Evolutionary conservation across 2,797 vertebrate species (phyloP).

Genomic region (Cynopterus sphinx): DNA sequence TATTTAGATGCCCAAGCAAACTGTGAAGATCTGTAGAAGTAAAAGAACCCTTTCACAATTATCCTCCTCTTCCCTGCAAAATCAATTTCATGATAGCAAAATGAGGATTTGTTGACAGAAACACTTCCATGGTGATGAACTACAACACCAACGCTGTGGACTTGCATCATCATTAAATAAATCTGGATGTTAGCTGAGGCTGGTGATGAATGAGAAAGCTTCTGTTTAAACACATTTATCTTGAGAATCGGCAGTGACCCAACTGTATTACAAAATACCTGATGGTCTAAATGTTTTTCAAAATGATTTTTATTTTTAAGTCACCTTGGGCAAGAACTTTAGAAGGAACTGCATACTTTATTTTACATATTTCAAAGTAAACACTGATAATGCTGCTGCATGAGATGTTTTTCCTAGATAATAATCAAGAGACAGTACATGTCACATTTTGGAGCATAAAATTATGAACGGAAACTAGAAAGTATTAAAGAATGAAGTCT

Average conservation of each 20-base stretch:
- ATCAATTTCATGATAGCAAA: conserved; percentile 69
- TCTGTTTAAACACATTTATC: conserved; percentile 75
- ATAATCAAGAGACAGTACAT: neutral
- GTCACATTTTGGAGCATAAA: conserved; percentile 15
- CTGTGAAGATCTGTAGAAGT: conserved; percentile 56
- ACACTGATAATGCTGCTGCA: neutral
- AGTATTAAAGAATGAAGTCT: conserved; percentile 14
- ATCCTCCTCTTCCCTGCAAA: conserved; percentile 66
- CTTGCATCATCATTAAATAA: conserved; percentile 68
- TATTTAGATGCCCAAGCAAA: conserved; percentile 42
- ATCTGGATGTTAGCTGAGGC: conserved; percentile 67
- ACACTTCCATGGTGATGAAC: conserved; percentile 78
- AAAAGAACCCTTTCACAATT: conserved; percentile 64
- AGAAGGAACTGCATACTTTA: conserved; percentile 32
- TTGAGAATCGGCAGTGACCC: conserved; percentile 57
- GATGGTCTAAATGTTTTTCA: conserved; percentile 64
- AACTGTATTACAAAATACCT: conserved; percentile 74
- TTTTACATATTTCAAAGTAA: conserved; percentile 28
- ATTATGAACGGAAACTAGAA: conserved; percentile 40
- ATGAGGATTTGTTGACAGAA: conserved; percentile 76
- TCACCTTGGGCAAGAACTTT: conserved; percentile 44
- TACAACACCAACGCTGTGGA: conserved; percentile 29
- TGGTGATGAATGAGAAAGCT: conserved; percentile 74
- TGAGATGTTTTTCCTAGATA: conserved; percentile 43
- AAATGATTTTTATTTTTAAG: conserved; percentile 67